Base-by-base conservation (phyloP, 2,797 vertebrate genomes). In the Premnoplex brunnescens region DNA sequence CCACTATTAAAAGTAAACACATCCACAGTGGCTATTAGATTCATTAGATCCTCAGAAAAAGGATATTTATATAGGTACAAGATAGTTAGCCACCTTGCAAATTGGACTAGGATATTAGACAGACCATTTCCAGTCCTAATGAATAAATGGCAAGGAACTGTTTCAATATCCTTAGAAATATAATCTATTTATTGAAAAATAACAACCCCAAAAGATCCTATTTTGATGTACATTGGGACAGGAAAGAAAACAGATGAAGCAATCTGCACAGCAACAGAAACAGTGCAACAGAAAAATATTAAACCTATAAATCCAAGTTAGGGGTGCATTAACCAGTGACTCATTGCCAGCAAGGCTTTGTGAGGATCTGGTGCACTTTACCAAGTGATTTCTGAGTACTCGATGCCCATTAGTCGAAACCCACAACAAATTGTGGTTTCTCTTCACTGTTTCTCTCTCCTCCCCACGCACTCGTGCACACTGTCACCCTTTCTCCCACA, bases 231-330 rank as follows among this genome's bases (percentile, higher is more conserved):
- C 41, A 32, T 88, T 44, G 30, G 83, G 72, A 76, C 51, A 72
- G 73, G 36, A 58, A 84, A 58, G 58, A 73, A 92, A 92, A 85
- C 28, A 1, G 67, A 78, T 88, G 69, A 46, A 84, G 64, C 68
- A 76, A 78, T 86, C 64, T 64, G 44, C 60, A 60, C 84, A 24
- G 48, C 72, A 63, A 88, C 23, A 85, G 76, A 59, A 89, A 56
- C 12, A 4, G 51, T 9, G 16, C 75, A 73, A 78, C 59, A 82
- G 60, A 46, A 85, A 76, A 85, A 78, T 94, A 96, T 96, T 91
- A 96, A 94, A 88, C 54, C 87, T 51, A 92, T 93, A 96, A 96
- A 96, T 96, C 92, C 41, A 8, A 48, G 85, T 86, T 93, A 96
- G 76, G 36, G 16, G 73, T 28, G 48, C 68, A 80, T 88, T 93